phyloP scores from a whole-genome alignment of 2,113 vertebrate genomes.

The Lepidothrix coronata region DNA sequence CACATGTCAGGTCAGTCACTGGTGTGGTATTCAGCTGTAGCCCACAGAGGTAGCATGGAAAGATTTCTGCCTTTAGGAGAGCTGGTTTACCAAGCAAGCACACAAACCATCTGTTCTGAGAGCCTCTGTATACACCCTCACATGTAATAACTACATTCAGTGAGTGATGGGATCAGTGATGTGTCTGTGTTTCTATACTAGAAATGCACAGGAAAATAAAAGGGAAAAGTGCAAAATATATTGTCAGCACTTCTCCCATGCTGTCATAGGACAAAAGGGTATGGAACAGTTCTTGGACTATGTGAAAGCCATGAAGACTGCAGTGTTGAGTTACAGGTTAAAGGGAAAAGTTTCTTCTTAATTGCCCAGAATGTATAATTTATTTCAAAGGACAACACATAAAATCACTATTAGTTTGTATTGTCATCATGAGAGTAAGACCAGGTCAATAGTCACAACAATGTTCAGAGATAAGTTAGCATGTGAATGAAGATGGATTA shows the following conservation, averaged over 20 bases:
- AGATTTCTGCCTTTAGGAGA: background rate
- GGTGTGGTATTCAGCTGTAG: background rate
- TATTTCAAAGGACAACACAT: background rate
- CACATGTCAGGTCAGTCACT: background rate
- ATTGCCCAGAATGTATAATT: background rate
- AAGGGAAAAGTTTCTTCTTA: background rate
- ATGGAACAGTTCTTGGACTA: background rate
- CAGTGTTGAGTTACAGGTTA: background rate
- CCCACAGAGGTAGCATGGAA: background rate
- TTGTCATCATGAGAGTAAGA: background rate
- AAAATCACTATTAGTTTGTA: background rate
- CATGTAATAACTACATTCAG: background rate
- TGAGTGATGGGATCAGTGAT: background rate
- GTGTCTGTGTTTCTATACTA: background rate
- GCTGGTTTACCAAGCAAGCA: background rate
- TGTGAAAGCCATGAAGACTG: background rate
- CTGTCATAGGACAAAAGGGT: background rate
- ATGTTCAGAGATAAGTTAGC: background rate
- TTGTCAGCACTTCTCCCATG: background rate
- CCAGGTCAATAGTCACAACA: background rate
- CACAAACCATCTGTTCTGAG: background rate
- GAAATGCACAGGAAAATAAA: background rate
- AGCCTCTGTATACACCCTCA: background rate
- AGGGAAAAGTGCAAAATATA: background rate
- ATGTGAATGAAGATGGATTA: background rate